Evolutionary conservation across 2,797 vertebrate species (phyloP).

Genomic region (Champsocephalus esox): DNA sequence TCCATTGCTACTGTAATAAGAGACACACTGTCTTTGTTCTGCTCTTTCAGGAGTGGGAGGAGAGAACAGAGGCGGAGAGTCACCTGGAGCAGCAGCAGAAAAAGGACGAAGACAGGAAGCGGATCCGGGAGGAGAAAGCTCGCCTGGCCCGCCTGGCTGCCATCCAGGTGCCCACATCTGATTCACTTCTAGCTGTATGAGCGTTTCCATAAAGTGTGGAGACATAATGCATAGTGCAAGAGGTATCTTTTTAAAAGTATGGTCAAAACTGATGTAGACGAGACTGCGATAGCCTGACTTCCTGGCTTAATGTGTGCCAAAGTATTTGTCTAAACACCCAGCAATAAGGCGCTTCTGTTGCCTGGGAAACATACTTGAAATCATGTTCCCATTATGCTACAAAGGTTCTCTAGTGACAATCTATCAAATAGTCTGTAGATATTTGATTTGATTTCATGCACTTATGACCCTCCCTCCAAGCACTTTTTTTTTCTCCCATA

Average conservation of each 20-base stretch:
- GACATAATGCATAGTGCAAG: neutral
- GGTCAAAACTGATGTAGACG: neutral
- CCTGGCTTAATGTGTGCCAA: too few species aligned
- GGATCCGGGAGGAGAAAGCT: slow-evolving; percentile 92
- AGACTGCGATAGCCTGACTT: neutral
- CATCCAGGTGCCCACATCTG: slow-evolving; percentile 85
- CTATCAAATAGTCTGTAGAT: neutral
- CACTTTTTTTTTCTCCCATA: too few species aligned
- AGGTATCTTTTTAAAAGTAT: neutral
- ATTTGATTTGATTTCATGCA: neutral
- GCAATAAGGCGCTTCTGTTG: too few species aligned
- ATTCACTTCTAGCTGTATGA: neutral
- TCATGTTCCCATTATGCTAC: neutral
- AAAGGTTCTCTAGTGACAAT: neutral
- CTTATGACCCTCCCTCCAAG: too few species aligned
- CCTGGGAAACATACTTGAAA: neutral
- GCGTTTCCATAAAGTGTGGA: neutral
- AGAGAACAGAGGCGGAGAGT: slow-evolving; percentile 72
- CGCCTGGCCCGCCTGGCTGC: slow-evolving; percentile 88
- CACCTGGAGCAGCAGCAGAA: slow-evolving; percentile 79
- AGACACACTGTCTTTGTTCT: neutral
- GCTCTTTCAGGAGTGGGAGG: slow-evolving; percentile 74
- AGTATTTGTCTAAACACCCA: too few species aligned
- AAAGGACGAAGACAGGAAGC: slow-evolving; percentile 86
- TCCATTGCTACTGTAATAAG: neutral